Percentiles rank a stretch among this genome's conserved stretches.
Conservation (phyloP, 2,113 vertebrate genomes). For the Triplophysa rosa region DNA sequence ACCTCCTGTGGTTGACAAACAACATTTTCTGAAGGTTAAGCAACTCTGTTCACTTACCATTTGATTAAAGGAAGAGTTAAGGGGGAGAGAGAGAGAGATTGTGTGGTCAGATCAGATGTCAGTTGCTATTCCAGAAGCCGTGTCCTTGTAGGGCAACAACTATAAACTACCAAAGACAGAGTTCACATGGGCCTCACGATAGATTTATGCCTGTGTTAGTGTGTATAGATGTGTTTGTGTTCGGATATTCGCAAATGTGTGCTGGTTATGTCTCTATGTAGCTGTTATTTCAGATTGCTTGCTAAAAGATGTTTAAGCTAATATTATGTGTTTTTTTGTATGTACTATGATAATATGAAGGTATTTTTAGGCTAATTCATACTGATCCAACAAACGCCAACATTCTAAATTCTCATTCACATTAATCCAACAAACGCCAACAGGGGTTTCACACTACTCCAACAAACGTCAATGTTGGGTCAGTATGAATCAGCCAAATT, state of each 20-base stretch:
- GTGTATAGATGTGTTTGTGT: conserved; percentile 12
- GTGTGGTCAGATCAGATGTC: conserved; percentile 73
- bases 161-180: conserved; percentile 77
- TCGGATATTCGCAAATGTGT: conserved; percentile 1
- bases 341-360: neutral
- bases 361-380: no score
- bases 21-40: no score
- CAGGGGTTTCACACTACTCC: no score
- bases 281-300: neutral
- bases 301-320: neutral
- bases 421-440: no score
- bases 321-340: no score
- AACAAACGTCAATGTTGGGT: no score
- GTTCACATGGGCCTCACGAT: conserved; percentile 59
- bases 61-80: neutral
- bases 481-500: no score
- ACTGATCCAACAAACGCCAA: no score
- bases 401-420: no score
- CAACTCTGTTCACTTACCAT: neutral
- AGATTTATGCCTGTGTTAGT: conserved; percentile 42
- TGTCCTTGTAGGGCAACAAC: conserved; percentile 82
- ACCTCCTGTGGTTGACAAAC: no score
- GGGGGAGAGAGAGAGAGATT: conserved; percentile 63
- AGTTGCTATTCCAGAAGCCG: conserved; percentile 82
- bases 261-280: neutral